Percentiles rank a stretch among this genome's conserved stretches.
Conservation (phyloP, 2,888 invertebrate genomes). For the Drosophila hamatofila region DNA sequence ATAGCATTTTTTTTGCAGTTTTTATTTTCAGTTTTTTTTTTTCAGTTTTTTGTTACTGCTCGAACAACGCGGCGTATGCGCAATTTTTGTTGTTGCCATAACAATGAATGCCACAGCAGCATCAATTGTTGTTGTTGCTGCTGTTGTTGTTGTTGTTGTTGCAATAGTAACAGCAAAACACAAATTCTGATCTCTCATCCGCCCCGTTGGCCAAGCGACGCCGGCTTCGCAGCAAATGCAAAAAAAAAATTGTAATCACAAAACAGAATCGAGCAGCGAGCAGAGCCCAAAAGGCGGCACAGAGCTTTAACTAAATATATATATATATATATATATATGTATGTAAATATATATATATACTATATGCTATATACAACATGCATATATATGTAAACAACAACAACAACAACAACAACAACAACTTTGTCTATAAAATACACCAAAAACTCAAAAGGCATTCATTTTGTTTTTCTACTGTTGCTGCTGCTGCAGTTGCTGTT, state of each 20-base stretch:
- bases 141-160: slow-evolving; percentile 5
- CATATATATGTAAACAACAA: slow-evolving; percentile 15
- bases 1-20: slow-evolving; percentile 44
- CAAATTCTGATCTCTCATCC: slow-evolving; percentile 62
- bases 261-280: slow-evolving; percentile 42
- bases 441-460: slow-evolving; percentile 65
- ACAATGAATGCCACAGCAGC: slow-evolving; percentile 49
- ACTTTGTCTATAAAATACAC: slow-evolving; percentile 50
- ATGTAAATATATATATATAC: slow-evolving; percentile 8
- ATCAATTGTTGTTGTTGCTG: slow-evolving; percentile 16
- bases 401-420: slow-evolving; percentile 16
- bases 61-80: slow-evolving; percentile 52
- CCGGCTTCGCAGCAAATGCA: slow-evolving; percentile 45
- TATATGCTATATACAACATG: slow-evolving; percentile 4
- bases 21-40: slow-evolving; percentile 11
- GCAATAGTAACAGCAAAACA: slow-evolving; percentile 30
- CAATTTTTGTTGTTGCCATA: slow-evolving; percentile 34
- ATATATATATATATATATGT: slow-evolving; percentile 12
- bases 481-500: background rate
- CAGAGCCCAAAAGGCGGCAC: slow-evolving; percentile 56
- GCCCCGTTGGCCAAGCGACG: slow-evolving; percentile 62
- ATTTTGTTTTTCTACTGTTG: slow-evolving; percentile 71
- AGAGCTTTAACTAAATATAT: slow-evolving; percentile 4
- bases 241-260: slow-evolving; percentile 66
- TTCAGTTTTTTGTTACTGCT: slow-evolving; percentile 4